Conservation (phyloP, 2,797 vertebrate species). For the Brachymystax lenok region DNA sequence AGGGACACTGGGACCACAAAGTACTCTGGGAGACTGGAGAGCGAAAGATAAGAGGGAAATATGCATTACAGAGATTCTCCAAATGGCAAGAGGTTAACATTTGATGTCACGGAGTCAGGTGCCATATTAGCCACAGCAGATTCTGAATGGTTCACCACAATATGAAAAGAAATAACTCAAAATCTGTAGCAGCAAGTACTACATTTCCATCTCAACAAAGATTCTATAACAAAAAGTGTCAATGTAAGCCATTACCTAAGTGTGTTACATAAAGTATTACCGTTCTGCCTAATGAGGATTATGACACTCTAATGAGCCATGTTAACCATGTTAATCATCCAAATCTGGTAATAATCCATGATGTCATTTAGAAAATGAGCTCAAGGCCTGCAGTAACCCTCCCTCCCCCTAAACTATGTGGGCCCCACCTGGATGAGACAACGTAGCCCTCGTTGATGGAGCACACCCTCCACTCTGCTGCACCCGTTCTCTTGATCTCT, state of each 20-base stretch:
- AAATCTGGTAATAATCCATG: conserved; percentile 8
- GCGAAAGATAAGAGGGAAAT: not conserved
- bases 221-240: not conserved
- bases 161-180: not conserved
- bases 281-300: conserved; percentile 14
- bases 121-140: not conserved
- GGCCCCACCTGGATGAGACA: conserved; percentile 85
- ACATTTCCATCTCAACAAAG: not conserved
- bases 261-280: not conserved
- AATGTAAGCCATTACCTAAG: not conserved
- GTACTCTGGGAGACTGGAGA: conserved; percentile 89
- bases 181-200: not conserved
- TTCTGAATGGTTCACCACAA: not conserved
- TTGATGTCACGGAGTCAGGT: not conserved
- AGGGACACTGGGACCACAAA: conserved; percentile 93
- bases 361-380: not conserved
- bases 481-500: conserved; percentile 94
- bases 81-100: conserved; percentile 11
- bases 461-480: conserved; percentile 94
- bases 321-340: conserved; percentile 21
- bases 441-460: conserved; percentile 89
- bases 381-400: not conserved
- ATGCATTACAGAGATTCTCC: not conserved
- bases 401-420: not conserved
- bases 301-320: conserved; percentile 4